Percentiles rank a stretch among this genome's conserved stretches.
Evolutionary conservation across 2,888 invertebrate species (phyloP).

Genomic region (Pammene fasciana): DNA sequence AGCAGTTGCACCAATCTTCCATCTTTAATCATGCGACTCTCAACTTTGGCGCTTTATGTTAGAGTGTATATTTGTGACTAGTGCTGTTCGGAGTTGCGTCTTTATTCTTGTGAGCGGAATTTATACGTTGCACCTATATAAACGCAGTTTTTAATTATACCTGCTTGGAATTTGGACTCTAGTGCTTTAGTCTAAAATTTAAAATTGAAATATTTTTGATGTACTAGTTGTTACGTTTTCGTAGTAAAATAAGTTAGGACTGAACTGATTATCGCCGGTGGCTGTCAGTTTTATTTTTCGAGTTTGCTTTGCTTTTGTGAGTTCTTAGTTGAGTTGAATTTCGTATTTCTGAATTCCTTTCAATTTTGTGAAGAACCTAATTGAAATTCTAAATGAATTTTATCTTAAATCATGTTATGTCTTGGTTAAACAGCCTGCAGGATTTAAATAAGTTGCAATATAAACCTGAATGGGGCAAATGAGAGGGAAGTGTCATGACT

Average conservation of each 20-base stretch:
- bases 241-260: neutral
- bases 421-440: too few relatives aligned
- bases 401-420: too few relatives aligned
- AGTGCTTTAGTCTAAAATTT: neutral
- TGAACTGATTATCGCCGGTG: conserved; percentile 25
- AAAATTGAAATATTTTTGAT: neutral
- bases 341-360: neutral
- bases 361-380: neutral
- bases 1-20: conserved; percentile 20
- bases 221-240: neutral
- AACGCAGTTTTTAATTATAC: neutral
- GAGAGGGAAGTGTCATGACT: too few relatives aligned
- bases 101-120: neutral
- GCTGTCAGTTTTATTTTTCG: conserved; percentile 25
- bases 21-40: neutral
- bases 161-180: neutral
- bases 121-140: neutral
- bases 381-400: neutral
- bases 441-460: too few relatives aligned
- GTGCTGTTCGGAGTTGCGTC: neutral
- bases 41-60: neutral
- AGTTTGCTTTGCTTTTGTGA: conserved; percentile 26
- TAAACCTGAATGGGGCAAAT: too few relatives aligned
- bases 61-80: neutral
- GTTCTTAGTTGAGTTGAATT: conserved; percentile 4